These are phyloP conservation scores for Decapterus maruadsi DNA, from an alignment of 2,797 vertebrate species.

Conservation along the genomic window DNA sequence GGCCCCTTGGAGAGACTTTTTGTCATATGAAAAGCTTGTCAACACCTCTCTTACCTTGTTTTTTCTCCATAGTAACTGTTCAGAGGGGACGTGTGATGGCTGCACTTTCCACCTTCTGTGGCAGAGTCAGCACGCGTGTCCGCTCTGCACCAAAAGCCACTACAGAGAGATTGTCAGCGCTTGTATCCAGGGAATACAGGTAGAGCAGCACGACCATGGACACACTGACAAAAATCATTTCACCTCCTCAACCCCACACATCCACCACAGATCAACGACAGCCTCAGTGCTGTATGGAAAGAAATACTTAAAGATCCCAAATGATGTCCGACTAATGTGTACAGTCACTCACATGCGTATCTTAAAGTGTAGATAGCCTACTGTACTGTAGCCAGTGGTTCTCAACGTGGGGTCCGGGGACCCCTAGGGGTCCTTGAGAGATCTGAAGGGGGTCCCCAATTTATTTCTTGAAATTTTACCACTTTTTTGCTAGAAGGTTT, in stretches of 20 bases:
- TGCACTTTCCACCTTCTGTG: conserved; percentile 96
- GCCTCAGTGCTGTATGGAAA: not conserved
- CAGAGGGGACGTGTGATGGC: conserved; percentile 95
- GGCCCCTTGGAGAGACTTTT: conserved; percentile 19
- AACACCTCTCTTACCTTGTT: conserved; percentile 26
- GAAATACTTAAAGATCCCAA: not conserved
- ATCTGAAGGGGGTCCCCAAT: no score
- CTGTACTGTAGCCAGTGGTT: no score
- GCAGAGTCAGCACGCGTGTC: conserved; percentile 90
- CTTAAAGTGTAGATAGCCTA: no score
- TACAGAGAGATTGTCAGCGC: conserved; percentile 91
- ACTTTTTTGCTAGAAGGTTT: no score
- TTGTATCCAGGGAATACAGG: conserved; percentile 93
- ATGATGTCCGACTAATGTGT: no score
- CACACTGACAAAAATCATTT: not conserved
- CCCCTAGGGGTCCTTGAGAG: no score
- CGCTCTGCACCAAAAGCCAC: conserved; percentile 90
- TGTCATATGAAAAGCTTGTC: not conserved
- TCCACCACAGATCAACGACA: conserved; percentile 3
- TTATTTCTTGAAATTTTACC: no score
- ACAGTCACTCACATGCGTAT: no score
- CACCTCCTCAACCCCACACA: not conserved
- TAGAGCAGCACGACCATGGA: conserved; percentile 57
- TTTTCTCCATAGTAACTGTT: conserved; percentile 86
- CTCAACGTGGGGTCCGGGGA: no score